phyloP scores from a whole-genome alignment of 2,888 invertebrate genomes.

The Linnaemya tessellans region DNA sequence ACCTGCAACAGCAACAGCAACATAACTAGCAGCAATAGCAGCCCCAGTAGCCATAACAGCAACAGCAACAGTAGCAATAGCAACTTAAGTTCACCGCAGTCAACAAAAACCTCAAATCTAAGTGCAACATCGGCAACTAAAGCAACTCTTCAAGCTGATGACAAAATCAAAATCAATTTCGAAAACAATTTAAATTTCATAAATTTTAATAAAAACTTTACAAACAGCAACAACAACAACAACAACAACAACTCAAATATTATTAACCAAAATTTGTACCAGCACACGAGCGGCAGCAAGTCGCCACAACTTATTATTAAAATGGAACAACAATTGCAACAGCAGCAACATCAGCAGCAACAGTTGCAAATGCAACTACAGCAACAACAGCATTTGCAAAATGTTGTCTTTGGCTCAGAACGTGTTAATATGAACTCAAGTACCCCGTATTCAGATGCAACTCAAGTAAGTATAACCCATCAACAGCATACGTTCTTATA shows the following conservation, averaged over 20 bases:
- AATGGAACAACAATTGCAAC: conserved; percentile 55
- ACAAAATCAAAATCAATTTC: conserved; percentile 65
- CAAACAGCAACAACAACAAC: conserved; percentile 22
- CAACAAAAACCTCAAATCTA: conserved; percentile 40
- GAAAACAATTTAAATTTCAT: conserved; percentile 70
- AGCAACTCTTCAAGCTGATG: conserved; percentile 12
- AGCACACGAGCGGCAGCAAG: conserved; percentile 4
- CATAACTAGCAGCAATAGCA: conserved; percentile 30
- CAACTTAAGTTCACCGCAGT: conserved; percentile 32
- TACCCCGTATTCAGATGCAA: conserved; percentile 99
- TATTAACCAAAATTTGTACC: conserved; percentile 56
- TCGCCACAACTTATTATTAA: conserved; percentile 1
- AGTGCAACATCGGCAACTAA: conserved; percentile 24
- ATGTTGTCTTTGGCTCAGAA: conserved; percentile 93
- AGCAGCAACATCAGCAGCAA: conserved; percentile 35
- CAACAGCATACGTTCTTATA: background rate
- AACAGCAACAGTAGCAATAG: conserved; percentile 28
- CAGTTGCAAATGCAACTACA: conserved; percentile 21
- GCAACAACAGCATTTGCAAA: conserved; percentile 47
- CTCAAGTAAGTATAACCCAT: conserved; percentile 89
- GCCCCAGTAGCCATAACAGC: conserved; percentile 20
- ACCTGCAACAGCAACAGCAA: conserved; percentile 36
- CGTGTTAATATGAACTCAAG: conserved; percentile 94
- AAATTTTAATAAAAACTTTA: conserved; percentile 53
- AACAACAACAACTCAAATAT: conserved; percentile 43